Evolutionary conservation across 2,113 vertebrate species (phyloP), one percentile per base, ranked within the genome.

Genomic region (Nibea coibor): DNA sequence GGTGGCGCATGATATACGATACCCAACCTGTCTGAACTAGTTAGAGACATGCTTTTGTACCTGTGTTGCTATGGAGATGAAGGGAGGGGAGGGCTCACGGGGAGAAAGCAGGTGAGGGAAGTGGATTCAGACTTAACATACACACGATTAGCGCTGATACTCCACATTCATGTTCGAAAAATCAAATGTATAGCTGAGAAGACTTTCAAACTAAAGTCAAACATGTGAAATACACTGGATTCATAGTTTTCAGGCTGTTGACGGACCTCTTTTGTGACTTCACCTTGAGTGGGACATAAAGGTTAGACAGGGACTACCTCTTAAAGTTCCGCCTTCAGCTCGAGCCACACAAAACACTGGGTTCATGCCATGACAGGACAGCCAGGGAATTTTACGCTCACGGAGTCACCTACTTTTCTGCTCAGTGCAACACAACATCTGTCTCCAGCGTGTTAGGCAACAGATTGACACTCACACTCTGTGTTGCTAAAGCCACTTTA

Each of bases 1-100:
- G 26, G 43, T 50, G 58, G 16, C 16, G 35, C 35, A 35, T 35
- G 89, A 81, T 43, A 88, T 39, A 82, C 64, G 80, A 93, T 75
- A 88, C 92, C 78, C 47, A 75, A 93, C 93, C 84, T 90, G 91
- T 75, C 90, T 83, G 70, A 90, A 91, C 93, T 67, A 63, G 88
- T 92, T 85, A 67, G 43, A 83, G 64, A 83, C 75, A 28, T 71
- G 87, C 82, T 76, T 88, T 92, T 80, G 83, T 86, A 47, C 48
- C 15, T 0, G 22, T 16, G 83, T 87, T 68, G 39, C 91, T 31
- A 75, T 89, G 84, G 89, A 65, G 74, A 85, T 19, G 4, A 31
- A 7, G 53, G 10, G 42, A 42, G 65, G 53, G 74, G 50, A 35
- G 57, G 56, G 81, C n/a, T 14, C 16, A 10, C 0, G 6, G 14